These are phyloP conservation scores for Diplolepis rosae DNA, from an alignment of 2,888 invertebrate genomes.

Conservation along the genomic window DNA sequence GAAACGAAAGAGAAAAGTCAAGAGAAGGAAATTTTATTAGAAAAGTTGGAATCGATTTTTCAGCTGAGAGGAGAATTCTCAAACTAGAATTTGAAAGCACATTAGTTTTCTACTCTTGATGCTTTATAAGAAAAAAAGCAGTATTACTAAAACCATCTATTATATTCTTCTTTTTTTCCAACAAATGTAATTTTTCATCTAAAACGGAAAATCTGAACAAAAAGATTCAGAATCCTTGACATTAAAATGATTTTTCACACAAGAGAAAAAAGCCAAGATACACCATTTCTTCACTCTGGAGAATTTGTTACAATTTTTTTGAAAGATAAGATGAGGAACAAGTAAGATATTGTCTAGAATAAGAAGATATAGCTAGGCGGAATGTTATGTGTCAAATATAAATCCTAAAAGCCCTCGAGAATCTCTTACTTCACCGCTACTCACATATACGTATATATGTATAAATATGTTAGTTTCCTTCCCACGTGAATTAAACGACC, in stretches of 20 bases:
- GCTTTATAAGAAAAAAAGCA: no score
- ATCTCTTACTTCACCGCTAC: conserved; percentile 20
- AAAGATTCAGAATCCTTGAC: no score
- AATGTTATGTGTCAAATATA: conserved; percentile 25
- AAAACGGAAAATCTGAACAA: no score
- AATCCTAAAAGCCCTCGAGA: conserved; percentile 24
- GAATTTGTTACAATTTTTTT: no score
- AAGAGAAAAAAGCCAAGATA: no score
- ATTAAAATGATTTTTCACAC: no score
- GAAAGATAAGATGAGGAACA: neutral
- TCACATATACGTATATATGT: neutral
- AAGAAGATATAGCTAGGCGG: neutral
- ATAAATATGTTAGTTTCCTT: neutral
- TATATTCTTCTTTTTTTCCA: no score
- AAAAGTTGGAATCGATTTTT: neutral
- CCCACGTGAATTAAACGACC: conserved; percentile 8
- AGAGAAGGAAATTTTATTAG: conserved; percentile 3
- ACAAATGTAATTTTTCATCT: no score
- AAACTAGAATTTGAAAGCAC: neutral
- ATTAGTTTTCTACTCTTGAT: neutral
- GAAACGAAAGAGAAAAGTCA: neutral
- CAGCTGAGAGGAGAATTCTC: neutral
- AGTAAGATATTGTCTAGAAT: conserved; percentile 13
- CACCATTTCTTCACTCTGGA: no score
- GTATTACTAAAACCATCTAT: neutral